Conservation (phyloP, 1,140 invertebrate species). For the Archivesica marissinica region DNA sequence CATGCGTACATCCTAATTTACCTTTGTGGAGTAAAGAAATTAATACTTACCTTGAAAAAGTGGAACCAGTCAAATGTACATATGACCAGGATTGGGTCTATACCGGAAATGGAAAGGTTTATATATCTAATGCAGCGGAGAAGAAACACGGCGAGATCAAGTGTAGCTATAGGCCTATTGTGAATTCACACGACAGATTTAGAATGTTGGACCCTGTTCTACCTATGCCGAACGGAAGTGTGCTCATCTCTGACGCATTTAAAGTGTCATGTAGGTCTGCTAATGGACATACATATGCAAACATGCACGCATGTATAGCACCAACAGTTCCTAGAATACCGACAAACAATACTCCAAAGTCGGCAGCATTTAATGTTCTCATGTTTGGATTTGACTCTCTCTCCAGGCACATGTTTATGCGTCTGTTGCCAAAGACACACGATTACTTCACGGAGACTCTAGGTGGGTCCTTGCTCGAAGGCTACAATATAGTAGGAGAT, state of each 20-base stretch:
- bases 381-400: slow-evolving; percentile 97
- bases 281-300: slow-evolving; percentile 74
- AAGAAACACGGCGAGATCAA: slow-evolving; percentile 73
- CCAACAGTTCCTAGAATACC: slow-evolving; percentile 19
- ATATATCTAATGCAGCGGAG: slow-evolving; percentile 62
- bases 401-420: slow-evolving; percentile 93
- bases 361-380: slow-evolving; percentile 89
- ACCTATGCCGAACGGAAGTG: slow-evolving; percentile 69
- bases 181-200: slow-evolving; percentile 52
- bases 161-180: slow-evolving; percentile 75
- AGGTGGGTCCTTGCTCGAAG: slow-evolving; percentile 88
- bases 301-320: slow-evolving; percentile 78
- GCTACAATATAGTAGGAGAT: no score
- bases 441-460: slow-evolving; percentile 89
- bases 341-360: neutral
- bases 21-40: slow-evolving; percentile 88
- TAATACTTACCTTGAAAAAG: slow-evolving; percentile 87
- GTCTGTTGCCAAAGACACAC: slow-evolving; percentile 93
- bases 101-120: slow-evolving; percentile 73
- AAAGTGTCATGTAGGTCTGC: slow-evolving; percentile 75
- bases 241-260: slow-evolving; percentile 75
- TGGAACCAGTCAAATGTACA: slow-evolving; percentile 87
- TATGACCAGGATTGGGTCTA: slow-evolving; percentile 83
- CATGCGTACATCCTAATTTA: slow-evolving; percentile 88
- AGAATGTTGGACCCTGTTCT: slow-evolving; percentile 61